Evolutionary conservation across 2,888 invertebrate genomes (phyloP).

Genomic region (Melangyna quadrimaculata): DNA sequence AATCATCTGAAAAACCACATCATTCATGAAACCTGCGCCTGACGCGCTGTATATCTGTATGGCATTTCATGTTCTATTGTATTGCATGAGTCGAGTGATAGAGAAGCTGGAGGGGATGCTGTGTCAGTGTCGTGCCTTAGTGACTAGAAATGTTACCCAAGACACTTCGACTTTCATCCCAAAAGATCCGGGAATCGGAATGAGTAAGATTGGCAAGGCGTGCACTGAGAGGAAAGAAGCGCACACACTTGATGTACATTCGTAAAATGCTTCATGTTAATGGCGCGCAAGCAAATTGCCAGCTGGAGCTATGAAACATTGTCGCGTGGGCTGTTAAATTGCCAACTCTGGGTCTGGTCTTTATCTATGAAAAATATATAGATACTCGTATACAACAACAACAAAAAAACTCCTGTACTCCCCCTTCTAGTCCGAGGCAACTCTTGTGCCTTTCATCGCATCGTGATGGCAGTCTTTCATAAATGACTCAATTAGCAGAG

Average conservation of each 20-base stretch:
- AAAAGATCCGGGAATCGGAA: neutral
- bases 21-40: constrained; percentile 22
- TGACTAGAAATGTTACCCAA: constrained; percentile 28
- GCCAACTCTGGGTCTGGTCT: constrained; percentile 6
- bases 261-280: constrained; percentile 63
- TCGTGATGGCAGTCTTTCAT: constrained; percentile 44
- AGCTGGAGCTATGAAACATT: constrained; percentile 46
- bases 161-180: constrained; percentile 37
- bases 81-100: neutral
- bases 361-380: constrained; percentile 17
- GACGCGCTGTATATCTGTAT: neutral
- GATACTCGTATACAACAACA: no score
- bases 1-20: constrained; percentile 48
- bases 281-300: constrained; percentile 62
- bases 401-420: neutral
- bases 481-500: constrained; percentile 70
- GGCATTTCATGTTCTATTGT: constrained; percentile 23
- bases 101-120: neutral
- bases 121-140: constrained; percentile 16
- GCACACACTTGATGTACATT: constrained; percentile 68
- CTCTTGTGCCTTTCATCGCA: constrained; percentile 22
- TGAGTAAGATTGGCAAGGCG: neutral
- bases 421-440: neutral
- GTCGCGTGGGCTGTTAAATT: constrained; percentile 43
- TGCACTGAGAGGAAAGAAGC: constrained; percentile 29